phyloP scores from a whole-genome alignment of 2,113 vertebrate species.

The Ptilonorhynchus violaceus region DNA sequence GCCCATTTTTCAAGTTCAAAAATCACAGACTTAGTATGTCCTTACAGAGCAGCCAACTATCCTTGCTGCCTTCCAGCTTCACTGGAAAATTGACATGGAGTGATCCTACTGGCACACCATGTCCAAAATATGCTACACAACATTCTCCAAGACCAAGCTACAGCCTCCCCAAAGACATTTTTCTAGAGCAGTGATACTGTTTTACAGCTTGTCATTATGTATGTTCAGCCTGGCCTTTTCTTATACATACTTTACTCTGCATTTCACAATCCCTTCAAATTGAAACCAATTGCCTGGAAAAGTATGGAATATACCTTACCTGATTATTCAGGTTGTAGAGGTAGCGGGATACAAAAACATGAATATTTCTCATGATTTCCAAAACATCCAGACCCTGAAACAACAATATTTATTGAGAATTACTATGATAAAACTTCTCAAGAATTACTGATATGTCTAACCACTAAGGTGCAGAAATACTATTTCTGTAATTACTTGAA shows the following conservation, averaged over 20 bases:
- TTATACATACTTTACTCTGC: accelerated
- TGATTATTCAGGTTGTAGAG: slow-evolving; percentile 99
- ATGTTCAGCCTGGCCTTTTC: neutral
- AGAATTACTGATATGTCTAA: neutral
- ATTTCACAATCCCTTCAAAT: neutral
- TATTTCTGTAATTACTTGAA: neutral
- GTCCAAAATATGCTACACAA: neutral
- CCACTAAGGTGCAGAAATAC: neutral
- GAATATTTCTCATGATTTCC: slow-evolving; percentile 99
- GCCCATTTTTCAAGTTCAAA: neutral
- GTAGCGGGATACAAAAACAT: slow-evolving; percentile 97
- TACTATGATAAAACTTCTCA: neutral
- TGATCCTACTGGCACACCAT: neutral
- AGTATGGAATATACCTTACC: slow-evolving; percentile 60
- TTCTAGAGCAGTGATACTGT: neutral
- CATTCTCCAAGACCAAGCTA: neutral
- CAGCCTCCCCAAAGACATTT: neutral
- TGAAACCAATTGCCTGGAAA: neutral
- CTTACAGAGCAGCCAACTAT: neutral
- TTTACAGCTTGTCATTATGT: neutral
- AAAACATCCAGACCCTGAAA: slow-evolving; percentile 93
- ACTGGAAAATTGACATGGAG: neutral
- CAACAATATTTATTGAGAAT: slow-evolving; percentile 13
- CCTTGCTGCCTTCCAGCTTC: neutral
- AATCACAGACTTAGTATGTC: neutral